Percentiles rank a stretch among this genome's conserved stretches.
phyloP scores from a whole-genome alignment of 2,888 invertebrate species.

The Carcina quercana region DNA sequence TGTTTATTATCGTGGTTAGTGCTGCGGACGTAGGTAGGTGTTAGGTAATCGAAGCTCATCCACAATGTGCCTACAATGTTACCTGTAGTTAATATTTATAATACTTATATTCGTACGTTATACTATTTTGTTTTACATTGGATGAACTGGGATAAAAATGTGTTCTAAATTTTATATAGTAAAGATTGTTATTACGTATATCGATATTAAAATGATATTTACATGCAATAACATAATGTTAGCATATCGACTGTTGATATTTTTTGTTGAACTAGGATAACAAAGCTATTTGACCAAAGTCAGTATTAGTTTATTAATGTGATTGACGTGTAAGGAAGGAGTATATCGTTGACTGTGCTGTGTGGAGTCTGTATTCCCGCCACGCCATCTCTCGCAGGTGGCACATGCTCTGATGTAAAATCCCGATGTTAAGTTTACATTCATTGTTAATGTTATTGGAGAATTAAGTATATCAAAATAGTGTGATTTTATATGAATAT shows the following conservation, averaged over 20 bases:
- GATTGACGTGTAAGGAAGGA: slow-evolving; percentile 50
- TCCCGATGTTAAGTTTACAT: slow-evolving; percentile 57
- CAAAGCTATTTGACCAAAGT: slow-evolving; percentile 75
- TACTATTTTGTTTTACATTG: slow-evolving; percentile 45
- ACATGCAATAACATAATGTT: slow-evolving; percentile 61
- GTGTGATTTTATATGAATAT: slow-evolving; percentile 75
- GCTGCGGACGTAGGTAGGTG: too few species aligned
- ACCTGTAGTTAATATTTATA: slow-evolving; percentile 61
- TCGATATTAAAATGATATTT: slow-evolving; percentile 69
- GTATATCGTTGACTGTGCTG: too few species aligned
- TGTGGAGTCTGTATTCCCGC: slow-evolving; percentile 62
- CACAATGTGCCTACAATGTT: slow-evolving; percentile 72
- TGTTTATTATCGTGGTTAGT: slow-evolving; percentile 52
- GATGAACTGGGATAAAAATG: slow-evolving; percentile 58
- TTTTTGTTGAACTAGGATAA: slow-evolving; percentile 70
- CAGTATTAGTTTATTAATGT: slow-evolving; percentile 70
- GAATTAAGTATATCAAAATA: slow-evolving; percentile 59
- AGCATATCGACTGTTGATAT: slow-evolving; percentile 71
- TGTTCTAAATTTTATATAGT: slow-evolving; percentile 63
- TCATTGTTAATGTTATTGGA: slow-evolving; percentile 73
- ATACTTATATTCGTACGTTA: slow-evolving; percentile 45
- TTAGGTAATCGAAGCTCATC: slow-evolving; percentile 60
- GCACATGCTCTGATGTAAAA: slow-evolving; percentile 44
- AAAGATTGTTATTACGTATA: slow-evolving; percentile 27
- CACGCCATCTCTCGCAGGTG: slow-evolving; percentile 55